Evolutionary conservation across 1,140 invertebrate genomes (phyloP), one percentile per base, ranked within the genome.

Genomic region (Chymomyza costata): DNA sequence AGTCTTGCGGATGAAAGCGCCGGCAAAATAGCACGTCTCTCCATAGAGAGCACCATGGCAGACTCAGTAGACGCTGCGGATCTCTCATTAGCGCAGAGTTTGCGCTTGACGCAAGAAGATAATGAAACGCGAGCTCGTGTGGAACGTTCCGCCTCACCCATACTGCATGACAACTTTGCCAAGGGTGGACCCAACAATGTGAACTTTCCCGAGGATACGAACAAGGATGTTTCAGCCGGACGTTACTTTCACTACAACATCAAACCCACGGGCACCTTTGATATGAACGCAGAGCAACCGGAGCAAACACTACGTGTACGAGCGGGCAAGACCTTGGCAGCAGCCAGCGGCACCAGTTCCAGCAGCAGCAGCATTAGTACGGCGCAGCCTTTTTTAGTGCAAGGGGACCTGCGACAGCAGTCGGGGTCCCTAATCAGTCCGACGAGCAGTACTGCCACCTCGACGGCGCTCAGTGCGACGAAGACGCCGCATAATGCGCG

Each of bases 361-460:
- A 47, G 32, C 11, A 25, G 19, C 31, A 57, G 35, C 11, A 35
- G 32, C 17, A 25, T 15, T 15, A 46, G 57, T 15, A 52, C 52
- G 15, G 61, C 60, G 57, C 49, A 65, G 63, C 66, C 83, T 85
- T 85, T 85, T 85, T 85, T 85, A 85, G 65, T 62, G 76, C 59
- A 67, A 69, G 71, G 84, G 84, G 84, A 65, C 67, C 84, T 80
- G 63, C 84, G 84, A 85, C 81, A 63, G 61, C 76, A 45, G 74
- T 85, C 84, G 81, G 82, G 84, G 84, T 84, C 84, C 84, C 84
- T 64, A 39, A 83, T 81, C 58, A 70, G 50, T 55, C 67, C 82
- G 82, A 45, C 60, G 57, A 84, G 68, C 71, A 81, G 65, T 74
- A 57, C 62, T 83, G 80, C 41, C 58, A 73, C 39, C 41, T 69